Evolutionary conservation across 1,140 invertebrate species (phyloP).

Genomic region (Drosophila ironensis): DNA sequence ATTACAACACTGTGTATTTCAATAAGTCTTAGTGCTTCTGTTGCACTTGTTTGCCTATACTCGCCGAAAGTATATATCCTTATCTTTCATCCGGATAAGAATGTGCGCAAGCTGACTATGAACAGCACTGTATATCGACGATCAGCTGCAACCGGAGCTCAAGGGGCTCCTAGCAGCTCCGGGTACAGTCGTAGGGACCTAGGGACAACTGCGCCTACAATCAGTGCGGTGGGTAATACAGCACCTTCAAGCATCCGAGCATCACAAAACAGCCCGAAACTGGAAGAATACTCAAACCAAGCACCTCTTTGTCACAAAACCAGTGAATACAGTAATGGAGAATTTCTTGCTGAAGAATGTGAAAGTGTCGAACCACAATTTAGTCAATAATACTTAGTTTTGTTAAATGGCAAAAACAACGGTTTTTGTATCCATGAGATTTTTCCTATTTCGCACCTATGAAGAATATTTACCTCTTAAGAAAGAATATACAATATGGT

Average conservation of each 20-base stretch:
- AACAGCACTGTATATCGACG: conserved; percentile 82
- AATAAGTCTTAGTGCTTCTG: conserved; percentile 89
- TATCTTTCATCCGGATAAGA: conserved; percentile 90
- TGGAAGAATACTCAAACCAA: conserved; percentile 15
- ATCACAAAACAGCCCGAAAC: conserved; percentile 21
- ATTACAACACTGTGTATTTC: conserved; percentile 91
- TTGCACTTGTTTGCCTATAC: conserved; percentile 90
- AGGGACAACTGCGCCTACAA: not conserved
- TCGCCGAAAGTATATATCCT: conserved; percentile 90
- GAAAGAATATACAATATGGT: no score
- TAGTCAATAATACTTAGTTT: no score
- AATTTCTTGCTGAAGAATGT: conserved; percentile 9
- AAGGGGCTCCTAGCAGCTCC: conserved; percentile 38
- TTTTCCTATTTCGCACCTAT: no score
- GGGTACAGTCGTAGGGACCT: conserved; percentile 42
- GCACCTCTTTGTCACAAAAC: conserved; percentile 23
- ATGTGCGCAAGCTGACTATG: conserved; percentile 85
- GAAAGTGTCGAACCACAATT: conserved; percentile 18
- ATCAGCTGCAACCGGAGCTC: conserved; percentile 60
- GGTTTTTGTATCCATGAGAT: no score
- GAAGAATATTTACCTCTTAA: no score
- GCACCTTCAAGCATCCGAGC: conserved; percentile 19
- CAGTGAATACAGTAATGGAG: conserved; percentile 15
- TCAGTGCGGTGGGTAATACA: conserved; percentile 3
- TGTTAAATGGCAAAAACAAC: no score